A percentile compares a stretch with the other conserved stretches of the same genome.
These are phyloP conservation scores for Muscicapa striata DNA, from an alignment of 2,797 vertebrate species.

Conservation along the genomic window DNA sequence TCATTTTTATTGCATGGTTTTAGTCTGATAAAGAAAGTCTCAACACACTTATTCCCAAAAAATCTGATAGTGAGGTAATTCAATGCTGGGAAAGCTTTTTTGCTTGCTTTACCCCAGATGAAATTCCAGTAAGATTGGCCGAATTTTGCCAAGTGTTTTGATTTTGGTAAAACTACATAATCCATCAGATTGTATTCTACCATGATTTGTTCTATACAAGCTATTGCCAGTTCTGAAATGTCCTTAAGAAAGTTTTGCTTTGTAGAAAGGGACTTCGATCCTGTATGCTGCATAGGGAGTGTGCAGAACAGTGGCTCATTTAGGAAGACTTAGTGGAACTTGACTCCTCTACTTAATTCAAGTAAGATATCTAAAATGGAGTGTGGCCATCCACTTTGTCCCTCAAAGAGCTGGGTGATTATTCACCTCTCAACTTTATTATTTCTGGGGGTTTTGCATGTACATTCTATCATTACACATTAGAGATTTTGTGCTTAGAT, in stretches of 20 bases:
- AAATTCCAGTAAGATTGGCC: neutral
- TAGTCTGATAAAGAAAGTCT: neutral
- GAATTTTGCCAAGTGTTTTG: neutral
- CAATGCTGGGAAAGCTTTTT: neutral
- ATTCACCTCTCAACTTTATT: neutral
- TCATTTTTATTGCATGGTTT: constrained; percentile 13
- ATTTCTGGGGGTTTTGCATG: neutral
- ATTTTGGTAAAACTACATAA: neutral
- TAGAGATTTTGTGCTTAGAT: neutral
- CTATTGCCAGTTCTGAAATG: neutral
- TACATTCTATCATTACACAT: neutral
- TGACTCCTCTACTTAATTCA: neutral
- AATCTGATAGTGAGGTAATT: neutral
- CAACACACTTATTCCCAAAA: neutral
- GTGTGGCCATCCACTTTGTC: neutral
- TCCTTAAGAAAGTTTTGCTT: neutral
- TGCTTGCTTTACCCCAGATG: neutral
- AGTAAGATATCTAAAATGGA: neutral
- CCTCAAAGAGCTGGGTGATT: neutral
- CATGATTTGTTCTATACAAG: neutral
- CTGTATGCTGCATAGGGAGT: neutral
- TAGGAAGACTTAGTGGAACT: neutral
- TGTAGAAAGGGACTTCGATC: neutral
- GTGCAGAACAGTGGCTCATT: neutral
- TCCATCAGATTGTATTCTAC: neutral